Conservation (phyloP, 2,888 invertebrate species). For the Artemia sinica region DNA sequence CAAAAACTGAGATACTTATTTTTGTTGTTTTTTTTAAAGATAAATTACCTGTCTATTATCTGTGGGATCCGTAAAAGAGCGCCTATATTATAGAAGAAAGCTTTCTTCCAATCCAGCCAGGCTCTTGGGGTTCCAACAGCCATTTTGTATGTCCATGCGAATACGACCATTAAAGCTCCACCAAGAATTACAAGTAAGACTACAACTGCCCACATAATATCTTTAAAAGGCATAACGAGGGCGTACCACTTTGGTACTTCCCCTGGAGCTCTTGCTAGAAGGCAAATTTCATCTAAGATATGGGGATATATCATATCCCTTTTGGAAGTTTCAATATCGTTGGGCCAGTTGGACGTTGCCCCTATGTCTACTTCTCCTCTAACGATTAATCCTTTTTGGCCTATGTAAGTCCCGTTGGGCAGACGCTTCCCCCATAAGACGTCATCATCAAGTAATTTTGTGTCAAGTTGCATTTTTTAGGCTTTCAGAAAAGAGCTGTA, state of each 20-base stretch:
- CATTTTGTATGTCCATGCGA: neutral
- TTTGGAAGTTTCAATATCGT: neutral
- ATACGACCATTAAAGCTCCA: neutral
- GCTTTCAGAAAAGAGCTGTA: neutral
- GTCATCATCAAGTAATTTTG: neutral
- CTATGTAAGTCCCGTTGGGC: neutral
- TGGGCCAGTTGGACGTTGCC: neutral
- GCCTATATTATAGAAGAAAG: neutral
- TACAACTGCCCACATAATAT: neutral
- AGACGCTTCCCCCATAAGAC: too few relatives aligned
- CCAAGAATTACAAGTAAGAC: neutral
- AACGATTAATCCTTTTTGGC: neutral
- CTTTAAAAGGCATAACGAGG: neutral
- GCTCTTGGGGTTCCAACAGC: neutral
- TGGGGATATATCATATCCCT: conserved; percentile 2
- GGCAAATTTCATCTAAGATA: neutral
- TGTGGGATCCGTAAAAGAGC: neutral
- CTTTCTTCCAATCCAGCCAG: neutral
- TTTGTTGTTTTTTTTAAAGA: too few relatives aligned
- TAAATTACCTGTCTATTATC: too few relatives aligned
- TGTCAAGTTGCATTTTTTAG: neutral
- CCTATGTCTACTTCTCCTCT: neutral
- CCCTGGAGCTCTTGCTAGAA: neutral
- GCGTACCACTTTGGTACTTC: conserved; percentile 8
- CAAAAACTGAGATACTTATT: too few relatives aligned